A percentile compares a stretch with the other conserved stretches of the same genome.
Conservation (phyloP, 2,113 vertebrate genomes). For the Malurus elegans region DNA sequence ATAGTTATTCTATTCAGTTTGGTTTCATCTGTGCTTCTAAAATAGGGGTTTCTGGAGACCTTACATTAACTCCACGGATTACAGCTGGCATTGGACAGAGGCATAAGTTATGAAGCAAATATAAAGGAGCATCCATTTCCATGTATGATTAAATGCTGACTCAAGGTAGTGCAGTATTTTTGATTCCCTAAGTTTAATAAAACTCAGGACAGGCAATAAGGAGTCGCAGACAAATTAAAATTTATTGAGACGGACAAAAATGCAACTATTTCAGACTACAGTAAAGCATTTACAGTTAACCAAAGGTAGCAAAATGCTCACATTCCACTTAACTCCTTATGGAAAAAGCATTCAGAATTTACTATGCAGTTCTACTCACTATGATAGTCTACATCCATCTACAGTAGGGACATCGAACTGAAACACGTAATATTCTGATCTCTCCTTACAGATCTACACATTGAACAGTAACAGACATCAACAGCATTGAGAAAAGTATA, state of each 20-base stretch:
- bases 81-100: neutral
- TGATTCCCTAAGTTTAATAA: neutral
- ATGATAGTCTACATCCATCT: conserved; percentile 70
- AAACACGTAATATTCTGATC: conserved; percentile 72
- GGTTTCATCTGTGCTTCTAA: neutral
- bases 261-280: conserved; percentile 78
- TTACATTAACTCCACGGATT: neutral
- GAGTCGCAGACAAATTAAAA: conserved; percentile 78
- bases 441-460: conserved; percentile 71
- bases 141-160: conserved; percentile 8
- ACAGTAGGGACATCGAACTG: conserved; percentile 75
- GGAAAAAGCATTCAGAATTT: conserved; percentile 79
- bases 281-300: conserved; percentile 77
- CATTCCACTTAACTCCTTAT: conserved; percentile 76
- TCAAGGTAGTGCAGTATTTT: neutral
- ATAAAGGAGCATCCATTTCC: neutral
- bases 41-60: neutral
- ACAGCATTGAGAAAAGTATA: conserved; percentile 79
- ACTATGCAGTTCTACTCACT: conserved; percentile 74
- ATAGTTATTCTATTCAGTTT: neutral
- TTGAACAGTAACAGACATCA: conserved; percentile 69
- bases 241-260: conserved; percentile 83
- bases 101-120: neutral
- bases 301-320: conserved; percentile 73
- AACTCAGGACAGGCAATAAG: conserved; percentile 12